Percentiles rank a stretch among this genome's conserved stretches.
Evolutionary conservation across 2,113 vertebrate genomes (phyloP).

Genomic region (Chloropsis hardwickii): DNA sequence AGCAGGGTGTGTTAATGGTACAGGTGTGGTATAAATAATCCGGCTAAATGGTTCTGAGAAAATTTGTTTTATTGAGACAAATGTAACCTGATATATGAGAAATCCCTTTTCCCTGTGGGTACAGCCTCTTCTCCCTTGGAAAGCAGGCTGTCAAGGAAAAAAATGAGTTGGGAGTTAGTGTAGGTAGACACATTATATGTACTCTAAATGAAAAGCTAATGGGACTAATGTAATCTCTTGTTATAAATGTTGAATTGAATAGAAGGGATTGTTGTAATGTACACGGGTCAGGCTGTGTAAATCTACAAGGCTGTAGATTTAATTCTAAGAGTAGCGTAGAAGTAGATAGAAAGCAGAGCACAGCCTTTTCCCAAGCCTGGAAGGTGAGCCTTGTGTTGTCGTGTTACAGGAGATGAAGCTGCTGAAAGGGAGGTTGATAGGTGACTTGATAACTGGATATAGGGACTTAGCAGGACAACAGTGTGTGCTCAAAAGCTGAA

Average conservation of each 20-base stretch:
- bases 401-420: constrained; percentile 24
- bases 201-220: neutral
- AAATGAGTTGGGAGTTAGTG: neutral
- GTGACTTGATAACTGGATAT: constrained; percentile 24
- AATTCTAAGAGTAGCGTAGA: neutral
- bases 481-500: constrained; percentile 6
- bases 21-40: neutral
- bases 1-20: neutral
- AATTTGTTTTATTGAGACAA: neutral
- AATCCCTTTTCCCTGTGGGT: fast-evolving
- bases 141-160: neutral
- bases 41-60: neutral
- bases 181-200: neutral
- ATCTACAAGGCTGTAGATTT: neutral
- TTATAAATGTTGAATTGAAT: neutral
- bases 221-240: neutral
- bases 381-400: constrained; percentile 12
- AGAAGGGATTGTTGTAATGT: neutral
- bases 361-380: neutral
- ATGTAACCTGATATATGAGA: neutral
- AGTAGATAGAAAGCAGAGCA: neutral
- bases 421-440: constrained; percentile 40
- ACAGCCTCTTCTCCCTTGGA: neutral
- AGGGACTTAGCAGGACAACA: constrained; percentile 28
- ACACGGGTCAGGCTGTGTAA: neutral